phyloP scores from a whole-genome alignment of 1,140 invertebrate genomes.

The Argopecten irradians region DNA sequence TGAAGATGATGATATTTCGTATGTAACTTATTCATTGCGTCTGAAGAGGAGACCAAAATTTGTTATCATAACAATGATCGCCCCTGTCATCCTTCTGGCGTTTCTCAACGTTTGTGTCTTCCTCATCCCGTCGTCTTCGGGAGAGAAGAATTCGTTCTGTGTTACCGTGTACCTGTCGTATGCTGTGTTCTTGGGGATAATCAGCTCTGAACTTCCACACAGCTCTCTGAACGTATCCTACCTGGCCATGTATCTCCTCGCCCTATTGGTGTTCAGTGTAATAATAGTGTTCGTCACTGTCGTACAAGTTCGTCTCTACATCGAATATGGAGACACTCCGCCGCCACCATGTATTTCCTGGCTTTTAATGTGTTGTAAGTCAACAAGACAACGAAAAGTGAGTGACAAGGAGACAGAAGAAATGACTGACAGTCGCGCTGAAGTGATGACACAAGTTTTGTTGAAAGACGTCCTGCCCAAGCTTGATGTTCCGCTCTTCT shows the following conservation, averaged over 20 bases:
- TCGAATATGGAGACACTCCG: neutral
- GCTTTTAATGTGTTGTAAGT: neutral
- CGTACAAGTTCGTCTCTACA: slow-evolving; percentile 38
- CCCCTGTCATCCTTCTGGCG: slow-evolving; percentile 54
- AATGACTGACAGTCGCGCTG: neutral
- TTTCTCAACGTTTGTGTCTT: slow-evolving; percentile 54
- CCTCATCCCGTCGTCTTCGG: slow-evolving; percentile 50
- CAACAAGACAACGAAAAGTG: neutral
- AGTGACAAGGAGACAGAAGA: neutral
- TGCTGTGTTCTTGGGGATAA: slow-evolving; percentile 57
- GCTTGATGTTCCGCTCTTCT: neutral
- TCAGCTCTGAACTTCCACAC: slow-evolving; percentile 48
- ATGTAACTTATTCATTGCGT: neutral
- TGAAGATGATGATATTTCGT: neutral
- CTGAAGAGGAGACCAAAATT: slow-evolving; percentile 36
- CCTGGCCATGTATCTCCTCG: slow-evolving; percentile 46
- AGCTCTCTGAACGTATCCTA: slow-evolving; percentile 50
- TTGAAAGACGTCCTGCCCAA: neutral
- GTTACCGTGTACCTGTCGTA: slow-evolving; percentile 58
- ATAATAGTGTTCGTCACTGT: slow-evolving; percentile 24
- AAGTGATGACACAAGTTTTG: too few relatives aligned
- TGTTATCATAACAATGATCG: slow-evolving; percentile 50
- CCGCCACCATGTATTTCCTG: neutral
- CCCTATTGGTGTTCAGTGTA: slow-evolving; percentile 24
- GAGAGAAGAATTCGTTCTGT: slow-evolving; percentile 56